Base-by-base conservation (phyloP, 2,888 invertebrate genomes). In the Cecidostiba fungosa region DNA sequence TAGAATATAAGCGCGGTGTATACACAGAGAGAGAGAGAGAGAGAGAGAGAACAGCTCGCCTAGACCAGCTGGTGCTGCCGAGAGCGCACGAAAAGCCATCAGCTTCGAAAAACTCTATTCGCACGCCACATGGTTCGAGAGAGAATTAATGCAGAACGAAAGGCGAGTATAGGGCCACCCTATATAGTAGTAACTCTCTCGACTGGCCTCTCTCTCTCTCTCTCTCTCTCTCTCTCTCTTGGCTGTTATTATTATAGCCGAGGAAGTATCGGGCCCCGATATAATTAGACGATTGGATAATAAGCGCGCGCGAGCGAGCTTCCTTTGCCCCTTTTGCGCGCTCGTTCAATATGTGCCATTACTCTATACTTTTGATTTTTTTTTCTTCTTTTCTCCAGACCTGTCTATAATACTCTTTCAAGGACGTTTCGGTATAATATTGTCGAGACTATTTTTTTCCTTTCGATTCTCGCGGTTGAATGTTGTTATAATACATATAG, bases 101-200 rank as follows among this genome's bases (percentile, higher is more conserved):
- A 87, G 70, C 69, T 47, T 47, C 69, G 62, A 54, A 32, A 50
- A 62, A 43, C 87, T 91, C 92, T 92, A 92, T 93, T 92, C 93
- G 93, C 93, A 93, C 91, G 89, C 93, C 93, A 93, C 93, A 93
- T 93, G 93, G 92, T 92, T 92, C 88, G 88, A 47, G 87, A 83
- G 89, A 89, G 89, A 91, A 92, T 92, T 92, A 92, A 92, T 92
- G 92, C 91, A 90, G 91, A 91, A 90, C 74, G 84, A 84, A 88
- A 86, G 87, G n/a, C 36, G 39, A 32, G 59, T 23, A 12, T 12
- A 36, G 32, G 36, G 77, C 39, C 23, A 43, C 87, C 80, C 79
- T 76, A 70, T 85, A 85, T 16, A 19, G 23, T 29, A 66, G 82
- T 59, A 32, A 72, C 81, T 54, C 80, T 47, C 85, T 69, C 39